Percentiles rank a stretch among this genome's conserved stretches.
These are phyloP conservation scores for Salvelinus namaycush DNA, from an alignment of 2,113 vertebrate genomes.

Conservation along the genomic window DNA sequence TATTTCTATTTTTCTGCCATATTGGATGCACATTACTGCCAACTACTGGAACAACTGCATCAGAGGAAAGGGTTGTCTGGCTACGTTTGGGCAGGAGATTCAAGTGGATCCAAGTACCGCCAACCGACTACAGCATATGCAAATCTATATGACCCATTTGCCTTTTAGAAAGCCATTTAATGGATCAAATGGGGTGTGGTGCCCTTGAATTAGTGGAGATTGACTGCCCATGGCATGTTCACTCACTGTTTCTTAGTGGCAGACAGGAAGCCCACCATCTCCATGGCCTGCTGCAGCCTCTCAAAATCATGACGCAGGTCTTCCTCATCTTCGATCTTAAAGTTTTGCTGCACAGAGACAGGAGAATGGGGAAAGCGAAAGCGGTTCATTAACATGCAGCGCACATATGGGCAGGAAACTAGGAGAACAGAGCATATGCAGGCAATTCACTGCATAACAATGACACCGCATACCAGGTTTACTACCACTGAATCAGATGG, in stretches of 20 bases:
- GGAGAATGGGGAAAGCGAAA: not conserved
- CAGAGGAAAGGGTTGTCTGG: too few species aligned
- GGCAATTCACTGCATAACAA: slow-evolving; percentile 42
- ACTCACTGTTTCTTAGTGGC: slow-evolving; percentile 95
- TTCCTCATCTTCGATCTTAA: slow-evolving; percentile 95
- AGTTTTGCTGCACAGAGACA: slow-evolving; percentile 83
- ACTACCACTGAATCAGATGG: slow-evolving; percentile 10
- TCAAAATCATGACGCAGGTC: slow-evolving; percentile 95
- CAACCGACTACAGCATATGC: too few species aligned
- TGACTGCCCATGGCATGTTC: not conserved
- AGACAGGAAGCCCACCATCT: slow-evolving; percentile 98
- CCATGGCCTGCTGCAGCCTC: slow-evolving; percentile 96
- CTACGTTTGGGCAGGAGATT: not conserved
- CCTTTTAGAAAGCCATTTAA: too few species aligned
- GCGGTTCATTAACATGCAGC: slow-evolving; percentile 56
- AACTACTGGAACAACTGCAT: too few species aligned
- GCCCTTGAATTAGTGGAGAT: too few species aligned
- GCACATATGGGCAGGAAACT: slow-evolving; percentile 26
- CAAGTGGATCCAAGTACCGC: not conserved
- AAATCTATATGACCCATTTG: too few species aligned
- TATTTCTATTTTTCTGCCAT: not conserved
- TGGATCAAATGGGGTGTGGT: too few species aligned
- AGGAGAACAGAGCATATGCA: slow-evolving; percentile 23
- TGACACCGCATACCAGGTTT: slow-evolving; percentile 25
- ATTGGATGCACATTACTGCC: too few species aligned